Conservation (phyloP, 2,113 vertebrate species). For the Ifrita kowaldi region DNA sequence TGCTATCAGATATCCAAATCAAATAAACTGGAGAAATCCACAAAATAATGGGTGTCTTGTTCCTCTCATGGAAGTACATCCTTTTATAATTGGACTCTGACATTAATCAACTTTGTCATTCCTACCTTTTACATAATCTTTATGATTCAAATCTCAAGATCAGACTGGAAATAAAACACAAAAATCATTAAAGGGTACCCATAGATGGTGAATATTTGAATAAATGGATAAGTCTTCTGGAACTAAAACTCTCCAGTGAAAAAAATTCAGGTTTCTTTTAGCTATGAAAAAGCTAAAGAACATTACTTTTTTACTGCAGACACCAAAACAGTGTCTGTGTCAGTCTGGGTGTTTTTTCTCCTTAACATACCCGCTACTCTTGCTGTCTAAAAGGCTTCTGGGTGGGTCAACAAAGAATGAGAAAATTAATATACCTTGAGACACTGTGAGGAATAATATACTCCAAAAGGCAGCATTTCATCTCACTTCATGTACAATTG, state of each 20-base stretch:
- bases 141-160: slow-evolving; percentile 18
- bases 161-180: not conserved
- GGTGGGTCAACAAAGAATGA: not conserved
- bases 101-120: not conserved
- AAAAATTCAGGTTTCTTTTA: not conserved
- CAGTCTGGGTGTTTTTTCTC: not conserved
- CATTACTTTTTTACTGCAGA: not conserved
- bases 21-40: slow-evolving; percentile 42
- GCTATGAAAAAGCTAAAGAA: not conserved
- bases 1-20: slow-evolving; percentile 50
- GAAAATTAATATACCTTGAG: not conserved
- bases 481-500: not conserved
- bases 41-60: slow-evolving; percentile 24
- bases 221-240: not conserved
- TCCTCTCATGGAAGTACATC: slow-evolving; percentile 12
- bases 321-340: not conserved
- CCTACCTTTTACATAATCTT: not conserved
- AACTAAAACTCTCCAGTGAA: not conserved
- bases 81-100: slow-evolving; percentile 27
- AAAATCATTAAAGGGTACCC: not conserved
- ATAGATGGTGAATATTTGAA: not conserved
- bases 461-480: not conserved
- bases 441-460: not conserved
- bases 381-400: not conserved
- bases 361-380: not conserved